Percentiles rank a stretch among this genome's conserved stretches.
These are phyloP conservation scores for western clawed frog (Xenopus tropicalis) DNA, from an alignment of 2,113 vertebrate species.

Conservation along the genomic window UCB_Xtro_10.0 CM004447.2:78570501-78571000, in stretches of 20 bases:
- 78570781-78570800: slow-evolving; percentile 51
- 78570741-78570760: slow-evolving; percentile 76
- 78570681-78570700: slow-evolving; percentile 81
- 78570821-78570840: slow-evolving; percentile 26
- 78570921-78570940: no score
- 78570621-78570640: slow-evolving; percentile 79
- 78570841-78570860: background rate
- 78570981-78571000: no score
- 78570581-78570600: slow-evolving; percentile 89
- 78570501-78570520: slow-evolving; percentile 88
- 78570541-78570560: slow-evolving; percentile 81
- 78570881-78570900: background rate
- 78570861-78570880: background rate
- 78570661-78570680: slow-evolving; percentile 80
- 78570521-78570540: slow-evolving; percentile 91
- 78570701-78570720: slow-evolving; percentile 72
- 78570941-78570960: no score
- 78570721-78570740: slow-evolving; percentile 65
- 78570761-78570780: slow-evolving; percentile 60
- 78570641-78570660: slow-evolving; percentile 89
- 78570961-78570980: no score
- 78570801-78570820: slow-evolving; percentile 47
- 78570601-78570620: slow-evolving; percentile 79
- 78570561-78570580: slow-evolving; percentile 78
- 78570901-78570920: background rate